Evolutionary conservation across 2,888 invertebrate genomes (phyloP), one percentile per base, ranked within the genome.

Genomic region (Lasioglossum marginatum): DNA sequence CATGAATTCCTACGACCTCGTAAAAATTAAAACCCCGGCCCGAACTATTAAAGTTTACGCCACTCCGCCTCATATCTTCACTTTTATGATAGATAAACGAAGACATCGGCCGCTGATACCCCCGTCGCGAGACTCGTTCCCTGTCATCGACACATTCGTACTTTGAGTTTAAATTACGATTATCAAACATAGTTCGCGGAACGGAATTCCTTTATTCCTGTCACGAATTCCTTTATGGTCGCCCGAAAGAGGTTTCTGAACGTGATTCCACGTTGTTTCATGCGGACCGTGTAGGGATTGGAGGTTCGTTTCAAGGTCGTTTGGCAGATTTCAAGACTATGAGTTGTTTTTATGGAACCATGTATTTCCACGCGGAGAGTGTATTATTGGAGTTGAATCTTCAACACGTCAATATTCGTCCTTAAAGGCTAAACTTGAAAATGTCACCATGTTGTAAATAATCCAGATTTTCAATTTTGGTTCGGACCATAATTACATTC

Each of bases 1-100:
- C 66, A 66, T 31, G 23, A 66, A 66, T 34, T 31, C 66, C 66
- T 31, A 34, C 66, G 66, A 34, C 66, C 31, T 66, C 34, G 34
- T 66, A 34, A 66, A 66, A 66, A 66, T 66, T 66, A 66, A 66
- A 66, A 66, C 66, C 66, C 3, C 31, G 16, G 34, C 19, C 66
- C 10, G 34, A 66, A 19, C 66, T 66, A 66, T 66, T 34, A 66
- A 66, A 23, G 63, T 63, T 63, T 31, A 31, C 31, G 31, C 63
- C 63, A 31, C 16, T 63, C 10, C 52, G 63, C 31, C 14, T 16
- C 27, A 16, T 31, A 16, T 63, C 63, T 63, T 63, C 31, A 31
- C 52, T 31, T 63, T 63, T 31, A 63, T 16, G 66, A 23, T 19
- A 34, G 31, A 19, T 66, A 34, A 66, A 66, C 34, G 34, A 8